Conservation (phyloP, 2,797 vertebrate species). For the Sebastes miniatus region DNA sequence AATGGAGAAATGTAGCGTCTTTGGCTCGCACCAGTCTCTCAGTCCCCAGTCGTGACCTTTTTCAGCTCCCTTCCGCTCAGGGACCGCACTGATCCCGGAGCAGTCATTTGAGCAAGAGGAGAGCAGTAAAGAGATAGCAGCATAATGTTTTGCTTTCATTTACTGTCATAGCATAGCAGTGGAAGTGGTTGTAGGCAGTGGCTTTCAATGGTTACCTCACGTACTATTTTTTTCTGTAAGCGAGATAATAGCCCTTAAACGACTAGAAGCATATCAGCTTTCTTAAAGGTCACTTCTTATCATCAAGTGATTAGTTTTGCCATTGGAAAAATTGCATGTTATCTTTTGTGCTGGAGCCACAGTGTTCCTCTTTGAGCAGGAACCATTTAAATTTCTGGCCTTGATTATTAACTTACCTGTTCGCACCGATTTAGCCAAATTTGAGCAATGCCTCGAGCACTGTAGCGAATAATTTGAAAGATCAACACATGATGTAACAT, state of each 20-base stretch:
- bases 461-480: conserved; percentile 17
- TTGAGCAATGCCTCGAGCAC: background rate
- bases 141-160: conserved; percentile 51
- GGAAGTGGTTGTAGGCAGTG: conserved; percentile 1
- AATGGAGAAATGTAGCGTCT: conserved; percentile 56
- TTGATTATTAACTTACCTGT: conserved; percentile 2
- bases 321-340: background rate
- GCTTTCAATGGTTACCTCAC: background rate
- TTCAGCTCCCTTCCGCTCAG: conserved; percentile 47
- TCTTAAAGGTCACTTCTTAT: conserved; percentile 21
- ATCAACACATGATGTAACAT: conserved; percentile 30
- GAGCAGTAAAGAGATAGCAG: conserved; percentile 33
- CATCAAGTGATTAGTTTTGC: background rate
- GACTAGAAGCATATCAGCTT: background rate
- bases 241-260: background rate
- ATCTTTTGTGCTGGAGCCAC: background rate
- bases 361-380: background rate
- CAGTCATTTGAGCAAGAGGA: conserved; percentile 57
- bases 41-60: conserved; percentile 62
- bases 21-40: conserved; percentile 34
- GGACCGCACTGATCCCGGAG: conserved; percentile 47
- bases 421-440: conserved; percentile 1
- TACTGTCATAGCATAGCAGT: conserved; percentile 11
- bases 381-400: background rate
- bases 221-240: background rate